Evolutionary conservation across 1,140 invertebrate genomes (phyloP), one percentile per base, ranked within the genome.

Genomic region (Drosophila arawakana): DNA sequence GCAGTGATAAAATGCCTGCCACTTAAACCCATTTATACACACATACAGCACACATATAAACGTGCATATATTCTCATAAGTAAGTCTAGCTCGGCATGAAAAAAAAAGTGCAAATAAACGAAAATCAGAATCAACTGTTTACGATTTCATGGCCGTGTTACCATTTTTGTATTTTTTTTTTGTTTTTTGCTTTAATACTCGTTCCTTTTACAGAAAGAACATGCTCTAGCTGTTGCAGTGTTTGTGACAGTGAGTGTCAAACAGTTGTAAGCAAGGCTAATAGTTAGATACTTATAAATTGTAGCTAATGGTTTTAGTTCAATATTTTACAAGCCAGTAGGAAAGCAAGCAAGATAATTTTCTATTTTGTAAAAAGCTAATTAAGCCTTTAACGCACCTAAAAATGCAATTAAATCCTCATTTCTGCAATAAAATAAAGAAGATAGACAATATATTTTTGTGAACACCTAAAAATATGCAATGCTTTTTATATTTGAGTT

Each of bases 81-180:
- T 54, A 34, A 35, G n/a, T 25, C 15, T 10, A 30, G 18, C 18
- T 18, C 21, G 3, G 37, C 3, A 7, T 10, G 1, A 21, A 21
- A 18, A 3, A 60, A 70, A 59, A 54, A 41, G 18, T 43, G 37
- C 21, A 25, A 55, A 61, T 49, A 39, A 61, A 46, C 35, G 67
- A 62, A 58, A 84, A 84, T 80, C 81, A 65, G 34, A 57, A 54
- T 54, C 58, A 80, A 80, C 71, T 80, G 77, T 84, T 84, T 84
- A 80, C 81, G 81, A 80, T 84, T 80, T 84, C 81, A 84, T 63
- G 49, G 61, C 35, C 61, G 59, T 73, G 63, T 69, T 69, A 47
- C 46, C 65, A 59, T 46, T 69, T 69, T 73, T 68, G 46, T 61
- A 35, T 55, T 15, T 55, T 54, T 54, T 54, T 21, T 34, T 15